Percentiles rank a stretch among this genome's conserved stretches.
Conservation (phyloP, 2,797 vertebrate species). For the Acipenser oxyrinchus region DNA sequence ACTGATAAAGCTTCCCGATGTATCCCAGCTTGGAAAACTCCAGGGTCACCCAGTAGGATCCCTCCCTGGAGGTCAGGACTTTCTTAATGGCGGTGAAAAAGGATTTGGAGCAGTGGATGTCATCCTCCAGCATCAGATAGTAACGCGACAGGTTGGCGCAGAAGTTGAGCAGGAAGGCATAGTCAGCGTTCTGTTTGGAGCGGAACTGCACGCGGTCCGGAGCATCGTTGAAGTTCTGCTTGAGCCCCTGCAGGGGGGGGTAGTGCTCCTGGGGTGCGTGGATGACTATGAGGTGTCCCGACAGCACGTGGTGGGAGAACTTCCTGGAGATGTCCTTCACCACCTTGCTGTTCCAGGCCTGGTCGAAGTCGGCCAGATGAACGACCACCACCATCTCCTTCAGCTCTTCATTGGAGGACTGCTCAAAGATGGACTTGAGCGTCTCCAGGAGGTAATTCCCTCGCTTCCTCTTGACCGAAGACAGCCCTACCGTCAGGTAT, state of each 20-base stretch:
- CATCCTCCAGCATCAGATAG: conserved; percentile 80
- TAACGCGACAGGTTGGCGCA: conserved; percentile 60
- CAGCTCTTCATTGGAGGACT: conserved; percentile 58
- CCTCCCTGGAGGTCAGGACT: conserved; percentile 41
- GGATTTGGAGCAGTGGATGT: conserved; percentile 50
- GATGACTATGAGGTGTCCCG: conserved; percentile 62
- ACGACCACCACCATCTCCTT: conserved; percentile 70
- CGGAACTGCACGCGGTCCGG: conserved; percentile 63
- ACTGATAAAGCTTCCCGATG: conserved; percentile 77
- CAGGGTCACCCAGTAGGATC: conserved; percentile 61
- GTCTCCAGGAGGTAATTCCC: conserved; percentile 63
- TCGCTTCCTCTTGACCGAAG: conserved; percentile 48
- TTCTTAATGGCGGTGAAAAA: conserved; percentile 63
- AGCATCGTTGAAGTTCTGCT: conserved; percentile 60
- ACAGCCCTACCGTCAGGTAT: conserved; percentile 68
- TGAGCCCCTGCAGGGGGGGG: conserved; percentile 51
- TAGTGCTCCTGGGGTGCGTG: conserved; percentile 46
- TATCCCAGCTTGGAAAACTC: conserved; percentile 80
- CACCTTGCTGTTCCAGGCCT: conserved; percentile 43
- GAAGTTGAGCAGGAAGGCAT: conserved; percentile 70
- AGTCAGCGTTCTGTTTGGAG: conserved; percentile 79
- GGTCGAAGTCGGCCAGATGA: conserved; percentile 62
- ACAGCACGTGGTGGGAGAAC: conserved; percentile 52
- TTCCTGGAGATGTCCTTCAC: conserved; percentile 27
- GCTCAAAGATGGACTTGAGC: conserved; percentile 62